Evolutionary conservation across 2,797 vertebrate genomes (phyloP).

Genomic region (Ctenosaura bakeri): DNA sequence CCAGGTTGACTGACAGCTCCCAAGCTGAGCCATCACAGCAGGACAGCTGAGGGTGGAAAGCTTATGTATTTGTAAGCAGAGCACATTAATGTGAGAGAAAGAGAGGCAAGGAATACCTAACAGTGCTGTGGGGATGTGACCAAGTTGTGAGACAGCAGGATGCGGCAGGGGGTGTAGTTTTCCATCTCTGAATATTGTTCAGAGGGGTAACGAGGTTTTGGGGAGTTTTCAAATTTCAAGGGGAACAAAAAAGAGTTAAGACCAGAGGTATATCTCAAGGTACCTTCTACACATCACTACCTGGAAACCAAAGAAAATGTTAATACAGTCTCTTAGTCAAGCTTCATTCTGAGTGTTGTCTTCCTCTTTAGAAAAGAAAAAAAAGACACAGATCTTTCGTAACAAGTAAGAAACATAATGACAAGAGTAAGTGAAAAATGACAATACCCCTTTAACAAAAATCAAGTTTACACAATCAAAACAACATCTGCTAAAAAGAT

Average conservation of each 20-base stretch:
- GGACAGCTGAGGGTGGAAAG: neutral
- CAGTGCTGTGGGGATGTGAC: neutral
- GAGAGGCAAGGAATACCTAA: neutral
- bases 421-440: neutral
- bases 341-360: neutral
- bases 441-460: too few relatives aligned
- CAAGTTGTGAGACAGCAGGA: neutral
- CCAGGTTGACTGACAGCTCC: conserved; percentile 30
- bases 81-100: neutral
- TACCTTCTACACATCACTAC: neutral
- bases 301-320: neutral
- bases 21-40: conserved; percentile 20
- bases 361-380: neutral
- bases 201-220: neutral
- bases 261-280: neutral
- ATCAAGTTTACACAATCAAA: too few relatives aligned
- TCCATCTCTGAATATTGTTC: neutral
- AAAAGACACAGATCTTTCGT: too few relatives aligned
- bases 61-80: conserved; percentile 12
- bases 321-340: neutral
- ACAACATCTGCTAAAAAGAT: too few relatives aligned
- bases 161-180: neutral
- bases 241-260: neutral
- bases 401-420: too few relatives aligned
- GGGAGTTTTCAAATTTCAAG: neutral